A percentile compares a stretch with the other conserved stretches of the same genome.
These are phyloP conservation scores for Lucifuga dentata DNA, from an alignment of 2,113 vertebrate species.

Conservation along the genomic window DNA sequence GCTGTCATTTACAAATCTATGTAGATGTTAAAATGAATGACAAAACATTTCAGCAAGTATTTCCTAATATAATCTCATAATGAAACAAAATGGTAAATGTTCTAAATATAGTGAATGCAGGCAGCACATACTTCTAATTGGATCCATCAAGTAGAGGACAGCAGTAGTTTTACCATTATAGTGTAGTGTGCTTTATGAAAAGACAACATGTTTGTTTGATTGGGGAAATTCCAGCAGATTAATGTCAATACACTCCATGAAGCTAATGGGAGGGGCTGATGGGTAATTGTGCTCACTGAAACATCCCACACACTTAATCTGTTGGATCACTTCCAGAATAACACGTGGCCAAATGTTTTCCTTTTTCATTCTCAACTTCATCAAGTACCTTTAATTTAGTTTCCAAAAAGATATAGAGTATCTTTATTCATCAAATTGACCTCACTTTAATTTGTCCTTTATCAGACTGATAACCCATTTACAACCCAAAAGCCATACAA, in stretches of 20 bases:
- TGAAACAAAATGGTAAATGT: not conserved
- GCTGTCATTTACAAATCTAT: too few species aligned
- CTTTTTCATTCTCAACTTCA: slow-evolving; percentile 1
- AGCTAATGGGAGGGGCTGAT: slow-evolving; percentile 18
- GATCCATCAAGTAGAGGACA: too few species aligned
- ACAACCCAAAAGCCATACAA: too few species aligned
- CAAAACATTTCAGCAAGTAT: too few species aligned
- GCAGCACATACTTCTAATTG: too few species aligned
- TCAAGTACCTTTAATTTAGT: slow-evolving; percentile 14
- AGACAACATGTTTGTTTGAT: slow-evolving; percentile 28
- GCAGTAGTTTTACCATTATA: slow-evolving; percentile 8
- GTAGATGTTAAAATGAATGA: too few species aligned
- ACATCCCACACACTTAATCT: slow-evolving; percentile 11
- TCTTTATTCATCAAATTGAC: too few species aligned
- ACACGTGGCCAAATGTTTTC: not conserved
- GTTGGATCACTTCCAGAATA: slow-evolving; percentile 7
- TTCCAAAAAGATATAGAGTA: too few species aligned
- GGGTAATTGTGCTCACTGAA: slow-evolving; percentile 34
- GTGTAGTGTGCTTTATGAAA: slow-evolving; percentile 6
- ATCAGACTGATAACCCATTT: too few species aligned
- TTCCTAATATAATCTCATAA: too few species aligned
- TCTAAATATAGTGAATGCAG: too few species aligned
- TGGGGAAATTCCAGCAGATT: slow-evolving; percentile 46
- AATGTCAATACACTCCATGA: slow-evolving; percentile 41
- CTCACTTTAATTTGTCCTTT: too few species aligned